phyloP scores from a whole-genome alignment of 2,797 vertebrate genomes.

The Oryzias dopingdopingensis region DNA sequence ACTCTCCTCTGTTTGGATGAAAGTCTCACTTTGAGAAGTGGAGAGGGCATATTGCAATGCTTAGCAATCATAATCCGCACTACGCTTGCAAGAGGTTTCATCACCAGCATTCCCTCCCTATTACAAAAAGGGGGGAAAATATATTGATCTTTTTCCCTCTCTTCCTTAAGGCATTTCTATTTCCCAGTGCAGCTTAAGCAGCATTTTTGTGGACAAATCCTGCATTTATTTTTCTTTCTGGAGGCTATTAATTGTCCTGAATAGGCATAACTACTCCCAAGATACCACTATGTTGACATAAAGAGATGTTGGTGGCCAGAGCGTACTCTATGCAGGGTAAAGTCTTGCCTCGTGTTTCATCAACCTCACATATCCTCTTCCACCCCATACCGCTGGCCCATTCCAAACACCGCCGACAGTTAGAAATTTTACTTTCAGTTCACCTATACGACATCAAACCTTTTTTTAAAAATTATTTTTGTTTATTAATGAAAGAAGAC shows the following conservation, averaged over 20 bases:
- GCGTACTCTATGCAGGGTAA: conserved; percentile 43
- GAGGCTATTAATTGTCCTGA: conserved; percentile 76
- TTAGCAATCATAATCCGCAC: conserved; percentile 75
- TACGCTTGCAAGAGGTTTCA: conserved; percentile 81
- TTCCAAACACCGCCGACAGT: conserved; percentile 53
- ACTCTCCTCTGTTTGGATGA: conserved; percentile 62
- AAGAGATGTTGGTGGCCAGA: conserved; percentile 65
- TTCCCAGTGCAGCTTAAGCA: conserved; percentile 76
- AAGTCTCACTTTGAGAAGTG: conserved; percentile 72
- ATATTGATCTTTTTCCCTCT: conserved; percentile 74
- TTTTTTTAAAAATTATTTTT: conserved; percentile 35
- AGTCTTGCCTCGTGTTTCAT: conserved; percentile 79
- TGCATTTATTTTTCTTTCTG: conserved; percentile 73
- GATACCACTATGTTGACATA: conserved; percentile 49
- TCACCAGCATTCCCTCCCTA: conserved; percentile 75
- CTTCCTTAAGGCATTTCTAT: conserved; percentile 69
- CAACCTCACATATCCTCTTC: conserved; percentile 68
- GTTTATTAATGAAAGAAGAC: conserved; percentile 55
- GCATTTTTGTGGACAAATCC: conserved; percentile 75
- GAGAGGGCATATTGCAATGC: conserved; percentile 71
- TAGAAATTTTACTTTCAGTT: conserved; percentile 48
- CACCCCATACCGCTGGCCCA: conserved; percentile 52
- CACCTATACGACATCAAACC: conserved; percentile 52
- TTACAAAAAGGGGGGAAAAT: conserved; percentile 47
- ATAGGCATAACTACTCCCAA: conserved; percentile 70